Base-by-base conservation (phyloP, 2,797 vertebrate genomes). In the Dallia pectoralis region DNA sequence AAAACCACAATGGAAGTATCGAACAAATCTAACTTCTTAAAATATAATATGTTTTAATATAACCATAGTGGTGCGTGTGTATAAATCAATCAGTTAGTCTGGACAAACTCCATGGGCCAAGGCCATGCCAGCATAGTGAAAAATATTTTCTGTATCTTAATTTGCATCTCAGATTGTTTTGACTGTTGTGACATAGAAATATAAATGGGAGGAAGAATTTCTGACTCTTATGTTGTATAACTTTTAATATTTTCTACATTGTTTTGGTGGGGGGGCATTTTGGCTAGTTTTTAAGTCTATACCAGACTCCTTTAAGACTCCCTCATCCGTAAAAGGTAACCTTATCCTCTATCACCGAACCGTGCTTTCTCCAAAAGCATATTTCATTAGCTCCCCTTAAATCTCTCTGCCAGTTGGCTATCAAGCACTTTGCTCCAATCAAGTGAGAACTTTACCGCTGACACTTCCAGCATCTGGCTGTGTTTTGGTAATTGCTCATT, bases 401-500 rank as follows among this genome's bases (percentile, higher is more conserved):
- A 56, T 5, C 14, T 8, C 62, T 18, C 4, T 76, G 77, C 82
- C 87, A 84, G 78, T 82, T 84, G 77, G 84, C 78, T 53, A 18
- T 30, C 64, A 71, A 36, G 32, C 70, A 53, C 71, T 81, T 70
- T 69, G 78, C 81, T 80, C 83, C 81, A 77, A 76, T 78, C 71
- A 74, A 80, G 72, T 18, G 25, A 76, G 68, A 82, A 77, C 51
- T 65, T 73, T 80, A 82, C 80, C 80, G 86, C 75, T 71, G 87
- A 85, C 85, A 79, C 75, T 79, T 87, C 77, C 75, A 90, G 86
- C 87, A 89, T 91, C 87, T 90, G 89, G 79, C 81, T 87, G 70
- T 73, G 14, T 83, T 88, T 87, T 86, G 80, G 81, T 73, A 83
- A 86, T 86, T 76, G 51, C 67, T 74, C 16, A 15, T 76, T 87